phyloP scores from a whole-genome alignment of 1,140 invertebrate genomes.

The Heterodera schachtii region DNA sequence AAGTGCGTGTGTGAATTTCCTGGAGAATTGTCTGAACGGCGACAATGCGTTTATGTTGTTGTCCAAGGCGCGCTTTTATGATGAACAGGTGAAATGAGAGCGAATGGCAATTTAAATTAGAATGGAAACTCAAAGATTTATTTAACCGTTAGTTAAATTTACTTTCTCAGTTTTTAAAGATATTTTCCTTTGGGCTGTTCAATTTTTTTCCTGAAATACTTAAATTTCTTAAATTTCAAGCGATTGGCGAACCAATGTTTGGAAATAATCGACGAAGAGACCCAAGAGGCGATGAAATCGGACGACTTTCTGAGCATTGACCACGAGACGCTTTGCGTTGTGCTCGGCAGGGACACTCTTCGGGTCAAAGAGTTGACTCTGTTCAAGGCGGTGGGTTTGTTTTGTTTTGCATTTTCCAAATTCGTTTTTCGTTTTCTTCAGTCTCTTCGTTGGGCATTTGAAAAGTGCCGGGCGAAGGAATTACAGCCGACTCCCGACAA shows the following conservation, averaged over 20 bases:
- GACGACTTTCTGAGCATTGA: constrained; percentile 86
- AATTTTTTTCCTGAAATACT: constrained; percentile 66
- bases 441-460: constrained; percentile 76
- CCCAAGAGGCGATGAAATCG: constrained; percentile 78
- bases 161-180: too few species aligned
- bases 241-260: constrained; percentile 77
- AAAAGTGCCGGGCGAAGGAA: constrained; percentile 76
- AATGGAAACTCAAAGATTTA: too few species aligned
- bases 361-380: constrained; percentile 80
- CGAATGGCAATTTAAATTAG: too few species aligned
- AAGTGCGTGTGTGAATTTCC: constrained; percentile 81
- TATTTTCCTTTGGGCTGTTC: too few species aligned
- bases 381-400: constrained; percentile 72
- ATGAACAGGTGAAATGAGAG: constrained; percentile 61
- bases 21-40: constrained; percentile 78
- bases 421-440: constrained; percentile 29
- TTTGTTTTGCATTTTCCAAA: not conserved
- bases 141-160: too few species aligned
- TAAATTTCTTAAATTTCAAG: constrained; percentile 68
- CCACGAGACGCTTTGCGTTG: constrained; percentile 78
- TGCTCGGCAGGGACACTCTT: constrained; percentile 81
- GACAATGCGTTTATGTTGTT: constrained; percentile 83
- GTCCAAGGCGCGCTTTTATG: constrained; percentile 79
- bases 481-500: constrained; percentile 75
- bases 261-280: constrained; percentile 83